A percentile compares a stretch with the other conserved stretches of the same genome.
phyloP scores from a whole-genome alignment of 2,113 vertebrate species.

The Phasianus colchicus region DNA sequence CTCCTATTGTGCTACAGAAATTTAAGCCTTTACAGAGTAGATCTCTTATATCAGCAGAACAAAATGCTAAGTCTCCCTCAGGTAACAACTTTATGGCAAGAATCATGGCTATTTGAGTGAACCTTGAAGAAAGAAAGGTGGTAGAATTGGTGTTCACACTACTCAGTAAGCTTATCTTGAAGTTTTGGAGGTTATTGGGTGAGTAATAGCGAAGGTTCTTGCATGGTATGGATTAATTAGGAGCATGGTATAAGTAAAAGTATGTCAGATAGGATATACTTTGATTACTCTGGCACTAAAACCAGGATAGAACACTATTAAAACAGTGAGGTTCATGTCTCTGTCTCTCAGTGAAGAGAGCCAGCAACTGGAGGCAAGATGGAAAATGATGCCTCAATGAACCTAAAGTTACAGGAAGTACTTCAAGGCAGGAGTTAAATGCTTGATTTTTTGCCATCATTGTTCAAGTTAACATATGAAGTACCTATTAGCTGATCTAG shows the following conservation, averaged over 20 bases:
- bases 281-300: not conserved
- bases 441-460: not conserved
- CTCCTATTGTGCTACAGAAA: not conserved
- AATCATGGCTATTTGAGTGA: not conserved
- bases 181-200: not conserved
- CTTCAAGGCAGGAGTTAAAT: not conserved
- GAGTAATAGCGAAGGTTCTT: not conserved
- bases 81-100: constrained; percentile 65
- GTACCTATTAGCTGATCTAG: not conserved
- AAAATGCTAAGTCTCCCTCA: constrained; percentile 52
- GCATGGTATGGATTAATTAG: not conserved
- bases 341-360: not conserved
- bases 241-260: not conserved
- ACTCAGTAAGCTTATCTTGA: not conserved
- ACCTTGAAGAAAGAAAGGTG: not conserved
- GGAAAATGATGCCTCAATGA: not conserved
- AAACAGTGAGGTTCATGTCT: not conserved
- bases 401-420: not conserved
- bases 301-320: not conserved
- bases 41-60: constrained; percentile 25
- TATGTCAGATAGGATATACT: not conserved
- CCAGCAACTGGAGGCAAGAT: not conserved
- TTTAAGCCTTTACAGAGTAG: constrained; percentile 7
- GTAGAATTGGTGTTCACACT: not conserved
- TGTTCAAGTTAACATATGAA: not conserved